Percentiles rank a stretch among this genome's conserved stretches.
These are phyloP conservation scores for Neolamprologus caudopunctatus DNA, from an alignment of 2,113 vertebrate genomes.

Conservation along the genomic window DNA sequence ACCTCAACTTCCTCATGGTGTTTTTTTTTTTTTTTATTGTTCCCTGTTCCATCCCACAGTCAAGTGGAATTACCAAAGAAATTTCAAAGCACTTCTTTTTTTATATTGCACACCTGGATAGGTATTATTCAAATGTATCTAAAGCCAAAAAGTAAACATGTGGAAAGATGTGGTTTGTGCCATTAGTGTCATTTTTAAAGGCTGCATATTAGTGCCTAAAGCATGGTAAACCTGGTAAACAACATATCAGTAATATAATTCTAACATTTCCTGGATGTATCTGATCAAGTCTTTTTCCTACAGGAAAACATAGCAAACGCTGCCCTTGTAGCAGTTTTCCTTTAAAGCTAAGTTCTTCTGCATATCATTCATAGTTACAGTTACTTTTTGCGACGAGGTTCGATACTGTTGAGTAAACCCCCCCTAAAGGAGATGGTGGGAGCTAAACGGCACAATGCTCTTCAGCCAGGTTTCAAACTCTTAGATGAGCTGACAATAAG, in stretches of 20 bases:
- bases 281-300: neutral
- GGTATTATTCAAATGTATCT: neutral
- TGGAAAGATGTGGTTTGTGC: neutral
- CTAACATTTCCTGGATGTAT: neutral
- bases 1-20: neutral
- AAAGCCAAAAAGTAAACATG: neutral
- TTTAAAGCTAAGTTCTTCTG: neutral
- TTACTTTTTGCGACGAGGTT: neutral
- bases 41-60: neutral
- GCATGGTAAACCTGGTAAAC: neutral
- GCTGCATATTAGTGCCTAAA: neutral
- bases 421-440: neutral
- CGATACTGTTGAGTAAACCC: neutral
- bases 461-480: neutral
- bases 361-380: neutral
- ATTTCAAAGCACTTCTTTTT: neutral
- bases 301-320: neutral
- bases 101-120: neutral
- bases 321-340: neutral
- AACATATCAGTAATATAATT: neutral
- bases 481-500: neutral
- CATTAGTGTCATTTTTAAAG: neutral
- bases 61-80: neutral
- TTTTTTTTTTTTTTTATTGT: accelerated
- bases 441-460: neutral